Conservation (phyloP, 2,888 invertebrate genomes). For the Nemapogon koenigi region DNA sequence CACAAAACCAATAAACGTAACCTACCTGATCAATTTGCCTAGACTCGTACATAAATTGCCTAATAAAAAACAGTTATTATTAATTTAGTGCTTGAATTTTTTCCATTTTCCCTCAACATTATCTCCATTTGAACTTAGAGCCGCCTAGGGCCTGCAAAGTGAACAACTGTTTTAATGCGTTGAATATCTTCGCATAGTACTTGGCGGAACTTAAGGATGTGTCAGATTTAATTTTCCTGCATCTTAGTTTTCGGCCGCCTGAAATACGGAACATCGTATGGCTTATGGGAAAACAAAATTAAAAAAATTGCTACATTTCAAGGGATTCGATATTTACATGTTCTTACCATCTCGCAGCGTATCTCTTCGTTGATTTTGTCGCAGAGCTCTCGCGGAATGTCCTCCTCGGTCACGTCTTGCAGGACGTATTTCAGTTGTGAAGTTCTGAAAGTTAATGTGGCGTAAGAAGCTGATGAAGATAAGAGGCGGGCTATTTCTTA, state of each 20-base stretch:
- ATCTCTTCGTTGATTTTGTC: slow-evolving; percentile 92
- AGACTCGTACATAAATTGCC: background rate
- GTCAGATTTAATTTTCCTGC: slow-evolving; percentile 54
- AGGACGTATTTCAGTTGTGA: slow-evolving; percentile 84
- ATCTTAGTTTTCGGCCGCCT: slow-evolving; percentile 61
- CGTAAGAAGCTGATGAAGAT: too few relatives aligned
- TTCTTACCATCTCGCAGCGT: slow-evolving; percentile 84
- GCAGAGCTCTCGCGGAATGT: slow-evolving; percentile 90
- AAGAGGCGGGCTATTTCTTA: too few relatives aligned
- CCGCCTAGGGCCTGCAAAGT: slow-evolving; percentile 56
- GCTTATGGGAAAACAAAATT: slow-evolving; percentile 30
- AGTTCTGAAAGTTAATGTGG: slow-evolving; percentile 74
- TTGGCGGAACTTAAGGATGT: slow-evolving; percentile 48
- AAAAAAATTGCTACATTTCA: background rate
- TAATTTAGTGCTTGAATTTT: background rate
- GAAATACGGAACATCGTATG: slow-evolving; percentile 35
- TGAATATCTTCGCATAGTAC: slow-evolving; percentile 55
- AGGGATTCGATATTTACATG: slow-evolving; percentile 51
- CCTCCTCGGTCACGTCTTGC: slow-evolving; percentile 86
- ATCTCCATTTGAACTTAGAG: slow-evolving; percentile 56
- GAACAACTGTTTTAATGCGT: slow-evolving; percentile 59
- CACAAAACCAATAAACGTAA: too few relatives aligned
- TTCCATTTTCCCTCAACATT: slow-evolving; percentile 17
- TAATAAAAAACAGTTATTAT: background rate
- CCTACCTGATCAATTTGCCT: too few relatives aligned